Evolutionary conservation across 2,797 vertebrate genomes (phyloP).

Genomic region (Phalanger gymnotis): DNA sequence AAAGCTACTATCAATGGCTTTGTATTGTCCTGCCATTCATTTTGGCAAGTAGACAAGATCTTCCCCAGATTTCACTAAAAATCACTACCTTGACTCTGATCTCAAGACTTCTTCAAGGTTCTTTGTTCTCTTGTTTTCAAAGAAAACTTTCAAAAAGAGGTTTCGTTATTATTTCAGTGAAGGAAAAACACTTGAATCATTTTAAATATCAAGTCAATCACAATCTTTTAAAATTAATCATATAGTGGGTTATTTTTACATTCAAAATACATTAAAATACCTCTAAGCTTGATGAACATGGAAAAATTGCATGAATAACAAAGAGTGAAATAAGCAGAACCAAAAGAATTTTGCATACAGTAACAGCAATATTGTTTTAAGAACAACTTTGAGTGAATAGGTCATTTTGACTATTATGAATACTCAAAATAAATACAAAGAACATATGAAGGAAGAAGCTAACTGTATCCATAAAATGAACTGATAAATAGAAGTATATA

Average conservation of each 20-base stretch:
- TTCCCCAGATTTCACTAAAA: not conserved
- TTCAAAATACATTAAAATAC: not conserved
- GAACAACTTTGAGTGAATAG: not conserved
- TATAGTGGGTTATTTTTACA: not conserved
- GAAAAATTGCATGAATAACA: not conserved
- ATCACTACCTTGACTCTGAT: not conserved
- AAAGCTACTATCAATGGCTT: not conserved
- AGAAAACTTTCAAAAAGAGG: not conserved
- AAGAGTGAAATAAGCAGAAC: not conserved
- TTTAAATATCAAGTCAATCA: not conserved
- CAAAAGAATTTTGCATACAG: not conserved
- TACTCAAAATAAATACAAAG: not conserved
- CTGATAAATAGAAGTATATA: not conserved
- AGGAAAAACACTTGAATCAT: not conserved
- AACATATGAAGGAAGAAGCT: not conserved
- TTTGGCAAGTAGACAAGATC: not conserved
- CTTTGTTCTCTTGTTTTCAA: not conserved
- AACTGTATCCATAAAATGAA: not conserved
- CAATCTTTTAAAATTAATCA: not conserved
- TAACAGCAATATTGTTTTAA: not conserved
- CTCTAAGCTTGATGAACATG: not conserved
- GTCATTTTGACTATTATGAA: not conserved
- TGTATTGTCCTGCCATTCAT: not conserved
- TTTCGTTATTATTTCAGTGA: not conserved
- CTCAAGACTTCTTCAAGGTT: not conserved